phyloP scores from a whole-genome alignment of 1,140 invertebrate genomes.

The Lysiphlebus fabarum region DNA sequence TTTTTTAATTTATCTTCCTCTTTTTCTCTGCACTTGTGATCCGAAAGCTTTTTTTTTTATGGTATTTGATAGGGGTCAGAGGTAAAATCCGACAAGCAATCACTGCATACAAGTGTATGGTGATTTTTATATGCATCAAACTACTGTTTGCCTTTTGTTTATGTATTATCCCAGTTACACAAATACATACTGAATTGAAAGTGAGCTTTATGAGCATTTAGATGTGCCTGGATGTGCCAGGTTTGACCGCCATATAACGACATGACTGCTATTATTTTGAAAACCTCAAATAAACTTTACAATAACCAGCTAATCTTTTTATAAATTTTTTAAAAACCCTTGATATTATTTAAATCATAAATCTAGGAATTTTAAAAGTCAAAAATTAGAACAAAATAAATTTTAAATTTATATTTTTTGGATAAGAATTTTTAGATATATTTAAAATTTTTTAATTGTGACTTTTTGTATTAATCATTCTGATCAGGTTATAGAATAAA shows the following conservation, averaged over 20 bases:
- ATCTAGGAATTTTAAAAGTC: conserved; percentile 3
- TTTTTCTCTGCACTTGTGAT: background rate
- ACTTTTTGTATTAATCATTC: too few species aligned
- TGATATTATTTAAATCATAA: conserved; percentile 15
- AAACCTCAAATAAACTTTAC: conserved; percentile 18
- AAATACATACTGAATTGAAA: conserved; percentile 13
- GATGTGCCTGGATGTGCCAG: conserved; percentile 19
- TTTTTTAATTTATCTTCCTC: background rate
- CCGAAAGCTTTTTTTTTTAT: background rate
- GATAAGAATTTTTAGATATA: conserved; percentile 12
- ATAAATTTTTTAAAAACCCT: background rate
- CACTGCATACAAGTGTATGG: background rate
- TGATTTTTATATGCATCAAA: conserved; percentile 10
- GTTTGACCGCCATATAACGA: conserved; percentile 24
- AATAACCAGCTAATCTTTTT: conserved; percentile 1
- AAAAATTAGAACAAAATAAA: too few species aligned
- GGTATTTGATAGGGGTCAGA: too few species aligned
- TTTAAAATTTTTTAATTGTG: too few species aligned
- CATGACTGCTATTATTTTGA: conserved; percentile 45
- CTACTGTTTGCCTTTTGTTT: conserved; percentile 4
- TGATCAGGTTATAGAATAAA: too few species aligned
- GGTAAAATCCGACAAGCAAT: too few species aligned
- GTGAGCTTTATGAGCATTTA: conserved; percentile 33
- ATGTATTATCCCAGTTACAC: background rate
- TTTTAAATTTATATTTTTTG: background rate